Evolutionary conservation across 2,888 invertebrate genomes (phyloP), one percentile per base, ranked within the genome.

Genomic region (Cerceris rybyensis): DNA sequence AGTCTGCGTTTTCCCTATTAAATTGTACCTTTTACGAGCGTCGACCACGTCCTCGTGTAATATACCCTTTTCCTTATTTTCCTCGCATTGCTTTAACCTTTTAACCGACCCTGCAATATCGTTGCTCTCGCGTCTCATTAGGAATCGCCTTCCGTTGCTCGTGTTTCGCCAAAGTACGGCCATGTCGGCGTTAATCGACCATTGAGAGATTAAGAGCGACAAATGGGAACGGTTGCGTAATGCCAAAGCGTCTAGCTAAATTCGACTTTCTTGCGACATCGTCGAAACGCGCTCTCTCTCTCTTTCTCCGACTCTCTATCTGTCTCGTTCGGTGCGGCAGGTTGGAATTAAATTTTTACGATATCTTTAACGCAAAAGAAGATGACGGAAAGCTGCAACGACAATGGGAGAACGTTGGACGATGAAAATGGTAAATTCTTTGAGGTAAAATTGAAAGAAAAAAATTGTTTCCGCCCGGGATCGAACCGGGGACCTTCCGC

Each of bases 401-500:
- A 28, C 28, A 28, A 28, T 28, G 4, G 28, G 28, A 28, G 9
- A 6, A 1, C 46, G 46, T 8, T 11, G 46, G 6, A 46, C 11
- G 46, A 11, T 46, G 11, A 46, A 46, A 46, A 46, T 5, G 46
- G 46, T 4, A 5, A 46, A 5, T 1, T 11, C 9, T 1, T 46
- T 46, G 46, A 52, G 14, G 13, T 7, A 52, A 52, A 52, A 52
- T 52, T 14, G 7, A 14, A 8, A 52, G 8, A 55, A 55, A 68
- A 92, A 92, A 93, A 74, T 88, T 96, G 96, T 96, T 96, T 96
- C 95, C 95, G 96, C 96, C 96, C 96, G 96, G 96, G 96, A 95
- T 96, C 96, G 96, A 96, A 96, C 96, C 96, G 96, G 96, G 96
- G 96, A 95, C 96, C 96, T 96, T 96, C 96, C 96, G 96, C 96